Conservation (phyloP, 2,888 invertebrate genomes). For the Andrena bicolor region DNA sequence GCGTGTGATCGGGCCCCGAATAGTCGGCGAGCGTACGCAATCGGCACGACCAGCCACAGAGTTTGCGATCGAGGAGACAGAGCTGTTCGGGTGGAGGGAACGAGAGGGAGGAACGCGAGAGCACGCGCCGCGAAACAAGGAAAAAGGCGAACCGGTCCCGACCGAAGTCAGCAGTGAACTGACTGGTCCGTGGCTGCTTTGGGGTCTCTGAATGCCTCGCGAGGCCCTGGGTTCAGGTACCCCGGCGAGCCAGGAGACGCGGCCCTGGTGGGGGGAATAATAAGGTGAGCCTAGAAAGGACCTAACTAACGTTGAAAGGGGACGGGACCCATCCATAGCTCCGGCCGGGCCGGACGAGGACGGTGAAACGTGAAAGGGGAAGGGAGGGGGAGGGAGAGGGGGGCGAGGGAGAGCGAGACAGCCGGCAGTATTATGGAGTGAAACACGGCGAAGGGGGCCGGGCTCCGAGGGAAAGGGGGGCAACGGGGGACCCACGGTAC, state of each 20-base stretch:
- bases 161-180: constrained; percentile 84
- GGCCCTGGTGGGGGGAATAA: constrained; percentile 78
- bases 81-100: not conserved
- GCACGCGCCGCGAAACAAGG: constrained; percentile 48
- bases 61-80: not conserved
- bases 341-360: constrained; percentile 69
- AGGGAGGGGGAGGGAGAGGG: constrained; percentile 42
- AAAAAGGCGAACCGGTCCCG: constrained; percentile 77
- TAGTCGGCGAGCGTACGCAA: constrained; percentile 17
- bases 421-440: constrained; percentile 41
- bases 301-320: constrained; percentile 81
- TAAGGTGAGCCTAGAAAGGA: constrained; percentile 84
- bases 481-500: constrained; percentile 50
- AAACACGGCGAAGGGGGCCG: constrained; percentile 40
- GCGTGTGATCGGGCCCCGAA: constrained; percentile 11
- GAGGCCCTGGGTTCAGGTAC: constrained; percentile 81
- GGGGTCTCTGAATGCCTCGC: constrained; percentile 79
- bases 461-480: constrained; percentile 41
- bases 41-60: not conserved
- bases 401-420: constrained; percentile 49
- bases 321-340: constrained; percentile 76
- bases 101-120: constrained; percentile 14
- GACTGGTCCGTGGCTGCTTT: constrained; percentile 79
- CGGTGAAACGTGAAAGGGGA: constrained; percentile 48
- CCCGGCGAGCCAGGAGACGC: constrained; percentile 60